A percentile compares a stretch with the other conserved stretches of the same genome.
Evolutionary conservation across 1,140 invertebrate genomes (phyloP).

Genomic region (Chlorops oryzae): DNA sequence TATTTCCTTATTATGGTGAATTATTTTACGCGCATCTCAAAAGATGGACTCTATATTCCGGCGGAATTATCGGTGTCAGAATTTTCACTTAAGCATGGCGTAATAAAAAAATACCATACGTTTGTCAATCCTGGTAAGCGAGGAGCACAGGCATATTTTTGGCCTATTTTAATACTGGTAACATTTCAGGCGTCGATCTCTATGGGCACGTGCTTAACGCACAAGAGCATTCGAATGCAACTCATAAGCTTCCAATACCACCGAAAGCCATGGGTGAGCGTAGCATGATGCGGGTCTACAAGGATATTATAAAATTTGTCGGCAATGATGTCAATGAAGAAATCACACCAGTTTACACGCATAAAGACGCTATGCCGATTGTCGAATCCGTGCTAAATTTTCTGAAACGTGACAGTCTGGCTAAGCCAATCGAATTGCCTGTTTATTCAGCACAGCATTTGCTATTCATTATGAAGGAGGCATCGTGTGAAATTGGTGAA

Average conservation of each 20-base stretch:
- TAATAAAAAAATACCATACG: conserved; percentile 23
- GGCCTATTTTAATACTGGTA: neutral
- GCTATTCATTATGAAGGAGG: conserved; percentile 29
- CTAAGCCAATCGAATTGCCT: conserved; percentile 9
- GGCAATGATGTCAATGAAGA: neutral
- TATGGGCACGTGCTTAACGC: conserved; percentile 31
- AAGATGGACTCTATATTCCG: conserved; percentile 27
- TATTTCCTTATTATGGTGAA: conserved; percentile 34
- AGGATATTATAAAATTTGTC: conserved; percentile 21
- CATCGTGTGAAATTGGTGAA: conserved; percentile 18
- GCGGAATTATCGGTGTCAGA: conserved; percentile 33
- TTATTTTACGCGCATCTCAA: conserved; percentile 26
- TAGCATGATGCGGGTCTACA: conserved; percentile 27
- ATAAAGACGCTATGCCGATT: conserved; percentile 19
- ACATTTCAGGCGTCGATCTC: conserved; percentile 9
- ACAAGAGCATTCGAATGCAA: conserved; percentile 17
- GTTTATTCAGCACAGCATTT: conserved; percentile 34
- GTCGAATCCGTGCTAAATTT: conserved; percentile 31
- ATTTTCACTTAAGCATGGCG: conserved; percentile 29
- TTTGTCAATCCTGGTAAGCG: conserved; percentile 33
- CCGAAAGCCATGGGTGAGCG: conserved; percentile 33
- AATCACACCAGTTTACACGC: conserved; percentile 26
- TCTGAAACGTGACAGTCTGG: conserved; percentile 10
- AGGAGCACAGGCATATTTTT: too few relatives aligned
- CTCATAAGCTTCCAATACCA: conserved; percentile 34